Evolutionary conservation across 1,140 invertebrate genomes (phyloP).

Genomic region (Trypoxylus dichotomus): DNA sequence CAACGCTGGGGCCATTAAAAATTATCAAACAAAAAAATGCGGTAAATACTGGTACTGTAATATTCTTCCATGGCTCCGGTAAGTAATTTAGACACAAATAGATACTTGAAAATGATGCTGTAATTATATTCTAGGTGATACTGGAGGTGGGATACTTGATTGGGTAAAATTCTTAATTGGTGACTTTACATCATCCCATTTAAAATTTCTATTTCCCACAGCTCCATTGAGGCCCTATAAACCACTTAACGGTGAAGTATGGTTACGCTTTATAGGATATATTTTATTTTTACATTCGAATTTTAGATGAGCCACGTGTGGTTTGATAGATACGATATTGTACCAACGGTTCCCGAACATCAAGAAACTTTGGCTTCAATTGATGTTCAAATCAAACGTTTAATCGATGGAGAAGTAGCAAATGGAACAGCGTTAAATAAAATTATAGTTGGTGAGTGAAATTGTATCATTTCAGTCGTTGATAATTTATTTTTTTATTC

Average conservation of each 20-base stretch:
- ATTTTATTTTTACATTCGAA: conserved; percentile 27
- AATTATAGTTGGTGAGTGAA: conserved; percentile 64
- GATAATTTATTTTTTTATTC: not conserved
- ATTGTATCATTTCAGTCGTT: not conserved
- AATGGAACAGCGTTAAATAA: conserved; percentile 63
- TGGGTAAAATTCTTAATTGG: conserved; percentile 66
- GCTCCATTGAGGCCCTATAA: conserved; percentile 70
- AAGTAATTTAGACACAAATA: conserved; percentile 28
- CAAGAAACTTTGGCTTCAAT: conserved; percentile 62
- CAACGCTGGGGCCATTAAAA: conserved; percentile 40
- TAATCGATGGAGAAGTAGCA: conserved; percentile 66
- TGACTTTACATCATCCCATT: conserved; percentile 66
- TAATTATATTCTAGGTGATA: conserved; percentile 59
- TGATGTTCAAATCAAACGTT: conserved; percentile 58
- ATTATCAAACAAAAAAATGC: conserved; percentile 49
- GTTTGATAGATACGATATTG: conserved; percentile 68
- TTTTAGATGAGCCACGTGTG: conserved; percentile 64
- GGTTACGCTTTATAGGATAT: not conserved
- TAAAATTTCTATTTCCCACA: conserved; percentile 71
- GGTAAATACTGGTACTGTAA: conserved; percentile 58
- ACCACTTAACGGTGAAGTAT: conserved; percentile 61
- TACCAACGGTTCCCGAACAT: conserved; percentile 62
- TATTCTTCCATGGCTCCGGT: conserved; percentile 68
- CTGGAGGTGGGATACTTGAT: conserved; percentile 62
- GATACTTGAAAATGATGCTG: conserved; percentile 31